A percentile compares a stretch with the other conserved stretches of the same genome.
phyloP scores from a whole-genome alignment of 2,888 invertebrate species.

The Calameuta filiformis region DNA sequence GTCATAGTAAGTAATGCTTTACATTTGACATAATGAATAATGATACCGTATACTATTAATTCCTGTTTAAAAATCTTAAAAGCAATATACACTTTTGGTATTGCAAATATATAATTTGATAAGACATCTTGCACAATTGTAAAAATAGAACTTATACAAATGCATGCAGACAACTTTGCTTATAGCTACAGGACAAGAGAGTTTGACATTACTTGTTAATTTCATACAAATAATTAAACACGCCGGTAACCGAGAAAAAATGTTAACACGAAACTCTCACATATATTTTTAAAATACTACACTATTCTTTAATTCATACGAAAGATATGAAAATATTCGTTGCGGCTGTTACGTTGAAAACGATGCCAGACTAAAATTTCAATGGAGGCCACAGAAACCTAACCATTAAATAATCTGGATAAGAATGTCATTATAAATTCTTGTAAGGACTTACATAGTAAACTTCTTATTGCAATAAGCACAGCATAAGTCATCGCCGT shows the following conservation, averaged over 20 bases:
- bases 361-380: conserved; percentile 38
- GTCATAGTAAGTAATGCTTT: not conserved
- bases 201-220: not conserved
- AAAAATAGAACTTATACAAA: not conserved
- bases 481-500: conserved; percentile 29
- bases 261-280: not conserved
- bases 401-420: conserved; percentile 48
- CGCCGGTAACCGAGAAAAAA: not conserved
- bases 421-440: conserved; percentile 4
- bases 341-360: not conserved
- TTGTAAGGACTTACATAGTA: conserved; percentile 32
- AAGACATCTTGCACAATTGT: not conserved
- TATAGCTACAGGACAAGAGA: not conserved
- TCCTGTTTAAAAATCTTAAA: not conserved
- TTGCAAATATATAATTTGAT: not conserved
- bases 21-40: not conserved
- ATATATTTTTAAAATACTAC: not conserved
- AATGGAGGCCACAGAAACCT: conserved; percentile 53
- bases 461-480: conserved; percentile 19
- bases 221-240: not conserved
- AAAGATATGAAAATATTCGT: not conserved
- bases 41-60: not conserved
- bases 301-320: not conserved
- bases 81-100: not conserved
- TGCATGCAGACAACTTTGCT: not conserved